Conservation (phyloP, 2,797 vertebrate species). For the Hydrocynus forskahlii region DNA sequence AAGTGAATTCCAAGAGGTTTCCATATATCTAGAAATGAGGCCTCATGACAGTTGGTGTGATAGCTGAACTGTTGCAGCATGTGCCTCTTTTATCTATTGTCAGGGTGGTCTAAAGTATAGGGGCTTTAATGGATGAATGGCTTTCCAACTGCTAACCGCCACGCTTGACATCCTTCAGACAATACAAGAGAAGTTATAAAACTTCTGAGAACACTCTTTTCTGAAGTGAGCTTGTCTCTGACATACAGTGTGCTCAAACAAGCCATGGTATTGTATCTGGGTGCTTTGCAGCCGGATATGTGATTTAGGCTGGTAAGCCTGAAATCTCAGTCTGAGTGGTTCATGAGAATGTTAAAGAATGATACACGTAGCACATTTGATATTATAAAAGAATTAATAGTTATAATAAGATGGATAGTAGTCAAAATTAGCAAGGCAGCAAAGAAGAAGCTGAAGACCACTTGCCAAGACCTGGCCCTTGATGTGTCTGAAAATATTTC, state of each 20-base stretch:
- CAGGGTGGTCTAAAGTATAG: not conserved
- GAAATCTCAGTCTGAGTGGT: not conserved
- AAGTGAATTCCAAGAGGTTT: not conserved
- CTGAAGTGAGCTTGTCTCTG: not conserved
- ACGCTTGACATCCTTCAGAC: not conserved
- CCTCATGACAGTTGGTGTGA: not conserved
- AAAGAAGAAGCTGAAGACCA: not conserved
- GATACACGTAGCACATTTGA: too few relatives aligned
- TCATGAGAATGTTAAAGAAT: not conserved
- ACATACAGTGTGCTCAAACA: not conserved
- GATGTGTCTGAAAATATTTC: too few relatives aligned
- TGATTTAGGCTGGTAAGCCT: not conserved
- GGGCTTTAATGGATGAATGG: not conserved
- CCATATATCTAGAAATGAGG: constrained; percentile 4
- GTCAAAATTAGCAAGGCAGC: not conserved
- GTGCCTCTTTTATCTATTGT: not conserved
- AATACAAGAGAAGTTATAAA: constrained; percentile 2
- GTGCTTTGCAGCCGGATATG: not conserved
- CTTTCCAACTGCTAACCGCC: not conserved
- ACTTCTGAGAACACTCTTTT: constrained; percentile 4
- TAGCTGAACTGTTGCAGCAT: too few relatives aligned
- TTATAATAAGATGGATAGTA: too few relatives aligned
- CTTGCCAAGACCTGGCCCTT: too few relatives aligned
- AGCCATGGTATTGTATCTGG: not conserved
- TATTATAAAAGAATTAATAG: not conserved